A percentile compares a stretch with the other conserved stretches of the same genome.
Conservation (phyloP, 2,888 invertebrate species). For the Pyrocoelia pectoralis region DNA sequence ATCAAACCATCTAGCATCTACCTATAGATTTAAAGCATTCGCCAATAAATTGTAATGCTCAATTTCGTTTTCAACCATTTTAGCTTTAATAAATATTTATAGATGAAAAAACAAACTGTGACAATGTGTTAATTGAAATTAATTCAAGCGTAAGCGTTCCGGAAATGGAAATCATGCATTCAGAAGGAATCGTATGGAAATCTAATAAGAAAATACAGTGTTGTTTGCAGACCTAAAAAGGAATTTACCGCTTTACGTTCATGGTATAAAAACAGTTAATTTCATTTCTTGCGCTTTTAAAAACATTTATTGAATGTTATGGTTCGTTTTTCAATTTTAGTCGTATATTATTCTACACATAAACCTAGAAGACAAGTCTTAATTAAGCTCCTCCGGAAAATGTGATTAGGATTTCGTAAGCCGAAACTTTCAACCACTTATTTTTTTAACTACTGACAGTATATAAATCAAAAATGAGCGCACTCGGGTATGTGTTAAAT, state of each 20-base stretch:
- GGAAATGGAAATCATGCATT: neutral
- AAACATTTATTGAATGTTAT: neutral
- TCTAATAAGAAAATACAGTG: neutral
- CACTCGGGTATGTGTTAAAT: conserved; percentile 6
- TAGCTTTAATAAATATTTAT: too few relatives aligned
- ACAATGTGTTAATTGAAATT: neutral
- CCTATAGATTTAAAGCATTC: too few relatives aligned
- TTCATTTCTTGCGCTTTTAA: neutral
- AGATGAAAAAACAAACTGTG: too few relatives aligned
- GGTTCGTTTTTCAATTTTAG: neutral
- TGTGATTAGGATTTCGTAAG: too few relatives aligned
- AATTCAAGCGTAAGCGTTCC: neutral
- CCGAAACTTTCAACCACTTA: too few relatives aligned
- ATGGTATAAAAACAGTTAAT: neutral
- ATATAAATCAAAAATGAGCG: conserved; percentile 2
- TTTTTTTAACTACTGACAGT: too few relatives aligned
- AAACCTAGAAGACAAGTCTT: too few relatives aligned
- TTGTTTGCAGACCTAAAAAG: conserved; percentile 1
- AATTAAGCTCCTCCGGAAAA: too few relatives aligned
- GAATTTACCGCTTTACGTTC: conserved; percentile 1
- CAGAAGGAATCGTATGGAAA: neutral
- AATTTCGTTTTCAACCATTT: too few relatives aligned
- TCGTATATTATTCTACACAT: too few relatives aligned
- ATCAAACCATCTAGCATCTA: too few relatives aligned
- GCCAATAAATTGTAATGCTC: too few relatives aligned